Conservation (phyloP, 2,888 invertebrate genomes). For the Dorcus hopei region DNA sequence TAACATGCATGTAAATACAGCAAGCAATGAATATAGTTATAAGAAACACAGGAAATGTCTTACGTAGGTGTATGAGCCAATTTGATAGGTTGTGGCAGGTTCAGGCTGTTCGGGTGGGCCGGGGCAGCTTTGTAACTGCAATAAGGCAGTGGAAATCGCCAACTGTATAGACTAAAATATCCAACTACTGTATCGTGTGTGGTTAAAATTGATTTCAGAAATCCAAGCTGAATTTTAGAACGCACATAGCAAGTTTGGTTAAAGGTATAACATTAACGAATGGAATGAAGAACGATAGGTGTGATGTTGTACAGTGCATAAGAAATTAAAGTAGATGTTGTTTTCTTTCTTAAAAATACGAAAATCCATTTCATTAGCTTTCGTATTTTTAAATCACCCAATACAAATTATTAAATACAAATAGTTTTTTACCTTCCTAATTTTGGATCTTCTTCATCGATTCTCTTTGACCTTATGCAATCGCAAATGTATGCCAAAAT, state of each 20-base stretch:
- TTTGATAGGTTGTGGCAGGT: constrained; percentile 75
- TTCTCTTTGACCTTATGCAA: constrained; percentile 60
- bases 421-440: constrained; percentile 68
- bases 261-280: not conserved
- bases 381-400: too few species aligned
- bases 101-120: constrained; percentile 74
- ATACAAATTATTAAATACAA: too few species aligned
- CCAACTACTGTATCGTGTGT: constrained; percentile 33
- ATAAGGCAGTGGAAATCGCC: constrained; percentile 95
- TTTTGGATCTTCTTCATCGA: constrained; percentile 78
- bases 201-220: not conserved
- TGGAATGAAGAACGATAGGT: not conserved
- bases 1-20: not conserved
- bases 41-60: constrained; percentile 41
- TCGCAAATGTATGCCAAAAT: constrained; percentile 68
- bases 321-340: not conserved
- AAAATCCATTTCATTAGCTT: not conserved
- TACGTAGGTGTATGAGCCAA: constrained; percentile 69
- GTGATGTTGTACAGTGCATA: not conserved
- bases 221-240: not conserved
- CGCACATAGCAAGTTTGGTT: not conserved
- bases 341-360: not conserved
- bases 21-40: not conserved
- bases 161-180: constrained; percentile 84
- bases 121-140: constrained; percentile 83